Conservation (phyloP, 2,797 vertebrate species). For the Channallabes apus region DNA sequence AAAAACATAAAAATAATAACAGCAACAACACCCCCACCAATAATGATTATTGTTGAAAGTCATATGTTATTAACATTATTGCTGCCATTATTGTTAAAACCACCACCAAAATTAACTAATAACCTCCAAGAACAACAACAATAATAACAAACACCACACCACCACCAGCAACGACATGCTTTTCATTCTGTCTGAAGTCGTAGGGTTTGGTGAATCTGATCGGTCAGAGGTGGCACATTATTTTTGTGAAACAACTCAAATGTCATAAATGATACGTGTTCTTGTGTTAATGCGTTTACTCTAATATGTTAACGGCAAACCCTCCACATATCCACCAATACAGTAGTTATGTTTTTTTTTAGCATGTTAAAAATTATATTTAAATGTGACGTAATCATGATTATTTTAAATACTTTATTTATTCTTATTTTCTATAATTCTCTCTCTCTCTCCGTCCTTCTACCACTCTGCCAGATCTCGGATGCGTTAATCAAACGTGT, state of each 20-base stretch:
- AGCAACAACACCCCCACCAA: too few species aligned
- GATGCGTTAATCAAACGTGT: conserved; percentile 96
- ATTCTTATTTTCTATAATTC: background rate
- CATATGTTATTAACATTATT: too few species aligned
- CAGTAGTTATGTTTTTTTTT: background rate
- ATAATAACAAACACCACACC: background rate
- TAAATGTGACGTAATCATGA: background rate
- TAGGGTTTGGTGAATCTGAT: background rate
- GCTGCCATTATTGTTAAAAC: background rate
- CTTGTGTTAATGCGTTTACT: too few species aligned
- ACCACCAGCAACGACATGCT: background rate
- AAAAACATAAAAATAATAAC: too few species aligned
- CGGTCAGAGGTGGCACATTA: background rate
- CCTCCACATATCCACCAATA: background rate
- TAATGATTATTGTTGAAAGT: too few species aligned
- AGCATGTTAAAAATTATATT: background rate
- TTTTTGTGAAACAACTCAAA: too few species aligned
- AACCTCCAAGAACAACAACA: background rate
- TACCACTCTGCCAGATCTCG: conserved; percentile 80
- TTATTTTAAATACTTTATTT: background rate
- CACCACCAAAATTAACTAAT: background rate
- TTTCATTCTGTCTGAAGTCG: background rate
- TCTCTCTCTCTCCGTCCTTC: background rate
- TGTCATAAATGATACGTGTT: too few species aligned
- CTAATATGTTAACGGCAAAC: too few species aligned